Evolutionary conservation across 2,888 invertebrate genomes (phyloP).

Genomic region (Endomychus coccineus): DNA sequence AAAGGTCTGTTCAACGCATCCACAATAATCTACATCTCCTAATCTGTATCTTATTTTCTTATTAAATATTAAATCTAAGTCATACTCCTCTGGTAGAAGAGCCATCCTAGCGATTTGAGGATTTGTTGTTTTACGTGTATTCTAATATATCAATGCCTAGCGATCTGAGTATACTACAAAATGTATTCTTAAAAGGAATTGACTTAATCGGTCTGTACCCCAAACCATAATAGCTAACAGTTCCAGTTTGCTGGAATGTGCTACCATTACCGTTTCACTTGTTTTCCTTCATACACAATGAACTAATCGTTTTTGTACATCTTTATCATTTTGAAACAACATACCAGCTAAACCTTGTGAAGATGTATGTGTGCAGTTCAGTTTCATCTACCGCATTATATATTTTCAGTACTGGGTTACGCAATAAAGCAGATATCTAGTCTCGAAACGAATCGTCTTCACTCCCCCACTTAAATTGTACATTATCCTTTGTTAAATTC

Average conservation of each 20-base stretch:
- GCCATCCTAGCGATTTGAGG: conserved; percentile 26
- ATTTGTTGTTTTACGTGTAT: conserved; percentile 23
- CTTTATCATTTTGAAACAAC: conserved; percentile 25
- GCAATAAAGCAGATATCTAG: conserved; percentile 11
- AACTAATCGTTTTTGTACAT: conserved; percentile 20
- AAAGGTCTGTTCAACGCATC: conserved; percentile 24
- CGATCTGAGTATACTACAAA: conserved; percentile 29
- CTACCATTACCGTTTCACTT: conserved; percentile 21
- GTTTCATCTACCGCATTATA: conserved; percentile 15
- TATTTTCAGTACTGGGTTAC: conserved; percentile 16
- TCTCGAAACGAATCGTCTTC: conserved; percentile 13
- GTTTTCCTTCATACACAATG: conserved; percentile 27
- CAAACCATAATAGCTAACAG: conserved; percentile 28
- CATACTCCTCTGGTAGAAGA: conserved; percentile 20
- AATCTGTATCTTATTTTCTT: conserved; percentile 20
- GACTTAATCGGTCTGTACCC: conserved; percentile 21
- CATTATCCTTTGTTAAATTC: conserved; percentile 19
- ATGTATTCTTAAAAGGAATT: conserved; percentile 23
- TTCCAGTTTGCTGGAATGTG: conserved; percentile 25
- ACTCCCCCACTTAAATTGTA: conserved; percentile 16
- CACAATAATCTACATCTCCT: conserved; percentile 20
- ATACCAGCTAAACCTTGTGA: conserved; percentile 26
- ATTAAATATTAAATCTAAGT: no score
- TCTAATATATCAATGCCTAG: conserved; percentile 24
- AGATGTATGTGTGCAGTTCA: conserved; percentile 21